Base-by-base conservation (phyloP, 2,888 invertebrate species). In the Siphonodentalium dalli region DNA sequence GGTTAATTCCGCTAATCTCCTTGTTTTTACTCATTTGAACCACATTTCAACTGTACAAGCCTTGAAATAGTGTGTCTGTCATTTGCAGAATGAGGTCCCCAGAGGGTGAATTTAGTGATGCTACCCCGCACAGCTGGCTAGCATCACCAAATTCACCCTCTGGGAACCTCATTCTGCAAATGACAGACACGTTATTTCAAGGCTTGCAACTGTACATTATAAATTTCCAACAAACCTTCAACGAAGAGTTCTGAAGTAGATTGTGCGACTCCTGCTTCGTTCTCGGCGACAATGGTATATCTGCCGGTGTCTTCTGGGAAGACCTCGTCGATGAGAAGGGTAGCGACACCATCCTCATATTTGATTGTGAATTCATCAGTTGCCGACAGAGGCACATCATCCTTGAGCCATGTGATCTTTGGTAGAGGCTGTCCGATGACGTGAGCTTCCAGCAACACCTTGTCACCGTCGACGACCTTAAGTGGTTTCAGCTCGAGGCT, bases 381-480 rank as follows among this genome's bases (percentile, higher is more conserved):
- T 11, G 75, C 68, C 37, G 75, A 71, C 13, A 91, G 82, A 60
- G 87, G 84, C 40, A 86, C 66, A 21, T 88, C 90, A 73, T 94
- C 89, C 78, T 90, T 92, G 75, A 85, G 88, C 96, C 96, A 97
- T 9, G 87, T 86, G 65, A 99, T 66, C 9, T 73, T 73, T 13
- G 82, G 82, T 27, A 66, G 63, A 2, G 84, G 83, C 31, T 68
- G 65, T 7, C 83, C 83, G 6, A 66, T 61, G 28, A 83, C 71
- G 28, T 70, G 61, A 57, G 80, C 79, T 42, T 74, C 72, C 11
- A 81, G 65, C 2, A 57, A 53, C n/a, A 71, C 76, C 27, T 67
- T 59, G 9, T 68, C 67, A 7, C 78, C 79, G 53, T 79, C 79
- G 2, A 56, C 60, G n/a, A 71, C 67, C 6, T 58, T 53, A 21